Conservation (phyloP, 1,140 invertebrate species). For the Drosophila burlai region DNA sequence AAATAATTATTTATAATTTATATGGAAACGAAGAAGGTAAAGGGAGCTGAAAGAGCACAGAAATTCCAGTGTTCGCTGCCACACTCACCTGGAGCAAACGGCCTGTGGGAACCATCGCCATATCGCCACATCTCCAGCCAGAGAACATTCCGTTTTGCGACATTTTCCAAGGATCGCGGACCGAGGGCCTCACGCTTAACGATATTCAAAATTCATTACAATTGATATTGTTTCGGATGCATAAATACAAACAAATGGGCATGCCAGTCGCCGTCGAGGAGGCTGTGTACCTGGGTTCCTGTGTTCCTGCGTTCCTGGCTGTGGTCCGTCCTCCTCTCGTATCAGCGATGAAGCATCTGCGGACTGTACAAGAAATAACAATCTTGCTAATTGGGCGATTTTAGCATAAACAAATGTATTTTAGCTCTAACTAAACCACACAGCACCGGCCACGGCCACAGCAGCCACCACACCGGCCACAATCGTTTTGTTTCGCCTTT, state of each 20-base stretch:
- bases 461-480: slow-evolving; percentile 3
- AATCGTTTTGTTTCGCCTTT: slow-evolving; percentile 68
- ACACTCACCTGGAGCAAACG: slow-evolving; percentile 31
- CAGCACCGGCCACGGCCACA: slow-evolving; percentile 14
- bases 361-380: slow-evolving; percentile 84
- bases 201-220: slow-evolving; percentile 85
- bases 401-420: slow-evolving; percentile 86
- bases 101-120: slow-evolving; percentile 81
- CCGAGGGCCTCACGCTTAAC: slow-evolving; percentile 71
- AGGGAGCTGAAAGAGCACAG: neutral
- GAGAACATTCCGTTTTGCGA: slow-evolving; percentile 77
- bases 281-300: slow-evolving; percentile 12
- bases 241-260: slow-evolving; percentile 84
- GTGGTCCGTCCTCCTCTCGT: slow-evolving; percentile 33
- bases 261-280: slow-evolving; percentile 50
- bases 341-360: slow-evolving; percentile 74
- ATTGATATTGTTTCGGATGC: slow-evolving; percentile 85
- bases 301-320: neutral
- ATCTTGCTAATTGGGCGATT: slow-evolving; percentile 85
- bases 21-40: slow-evolving; percentile 39
- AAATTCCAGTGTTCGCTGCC: slow-evolving; percentile 8
- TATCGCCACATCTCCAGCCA: slow-evolving; percentile 79
- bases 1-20: slow-evolving; percentile 83
- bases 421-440: slow-evolving; percentile 79
- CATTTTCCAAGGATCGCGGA: slow-evolving; percentile 55